Base-by-base conservation (phyloP, 2,888 invertebrate genomes). In the Toxonevra muliebris region DNA sequence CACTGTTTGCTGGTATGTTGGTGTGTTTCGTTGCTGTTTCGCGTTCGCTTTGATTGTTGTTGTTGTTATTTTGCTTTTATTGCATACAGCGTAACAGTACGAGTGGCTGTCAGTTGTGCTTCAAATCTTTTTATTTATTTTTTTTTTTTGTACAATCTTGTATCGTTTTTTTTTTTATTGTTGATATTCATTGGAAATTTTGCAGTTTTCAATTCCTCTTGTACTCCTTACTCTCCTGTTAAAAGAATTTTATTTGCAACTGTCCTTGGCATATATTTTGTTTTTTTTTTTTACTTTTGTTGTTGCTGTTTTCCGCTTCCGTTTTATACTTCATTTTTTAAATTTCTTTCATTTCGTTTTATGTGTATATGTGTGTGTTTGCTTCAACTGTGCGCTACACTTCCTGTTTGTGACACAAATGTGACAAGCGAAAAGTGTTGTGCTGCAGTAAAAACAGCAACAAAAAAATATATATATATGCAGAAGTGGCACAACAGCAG, bases 241-340 rank as follows among this genome's bases (percentile, higher is more conserved):
- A 48, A 48, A 15, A 7, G 15, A 48, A 48, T 48, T 48, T 2
- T 75, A 75, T 77, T 74, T 76, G 72, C 77, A 70, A 71, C 72
- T 80, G 80, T 80, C 80, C 80, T 80, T 80, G 80, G 80, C 80
- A 80, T 74, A 79, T 79, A n/a, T n/a, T n/a, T n/a, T n/a, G n/a
- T n/a, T n/a, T n/a, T n/a, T 79, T 78, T 69, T 60, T 61, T 30
- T 30, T 7, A 30, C 3, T 30, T 30, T 30, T 30, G 30, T 30
- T 72, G 65, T 61, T 61, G 68, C 65, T 65, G 72, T 63, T 74
- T 69, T 80, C 80, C 80, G 78, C 79, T 80, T 80, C 80, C 79
- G 78, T 74, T 79, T 69, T 76, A 59, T 62, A 63, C 61, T 67
- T 65, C 65, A 48, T 67, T 57, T 61, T 61, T 68, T 30, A 30